These are phyloP conservation scores for Hydrozoanthus gracilis DNA, from an alignment of 92 coral and sea anemone species.

Conservation along the genomic window DNA sequence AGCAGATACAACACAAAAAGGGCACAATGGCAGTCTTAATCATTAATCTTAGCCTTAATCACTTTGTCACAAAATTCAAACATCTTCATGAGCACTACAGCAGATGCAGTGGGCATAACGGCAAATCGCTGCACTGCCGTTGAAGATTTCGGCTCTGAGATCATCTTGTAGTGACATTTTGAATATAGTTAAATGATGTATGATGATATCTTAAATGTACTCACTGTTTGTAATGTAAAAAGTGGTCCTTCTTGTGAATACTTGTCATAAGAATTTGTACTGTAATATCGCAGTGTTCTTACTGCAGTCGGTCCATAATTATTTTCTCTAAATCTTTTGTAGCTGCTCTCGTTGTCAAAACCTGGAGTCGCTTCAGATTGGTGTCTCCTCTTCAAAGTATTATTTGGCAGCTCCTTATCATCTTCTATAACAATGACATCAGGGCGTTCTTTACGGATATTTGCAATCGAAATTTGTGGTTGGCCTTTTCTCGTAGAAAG, in stretches of 20 bases:
- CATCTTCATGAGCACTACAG: neutral
- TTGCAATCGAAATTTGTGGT: neutral
- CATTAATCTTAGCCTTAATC: too few relatives aligned
- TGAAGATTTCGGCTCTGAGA: neutral
- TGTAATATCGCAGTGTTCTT: conserved; percentile 26
- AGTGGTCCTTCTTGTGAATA: conserved; percentile 45
- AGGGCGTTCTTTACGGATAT: neutral
- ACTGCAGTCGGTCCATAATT: conserved; percentile 6
- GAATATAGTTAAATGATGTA: neutral
- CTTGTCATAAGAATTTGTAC: conserved; percentile 34
- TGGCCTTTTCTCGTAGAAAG: conserved; percentile 8
- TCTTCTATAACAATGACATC: neutral
- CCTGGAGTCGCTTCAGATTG: conserved; percentile 65
- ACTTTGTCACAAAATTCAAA: too few relatives aligned
- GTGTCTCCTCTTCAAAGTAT: conserved; percentile 60
- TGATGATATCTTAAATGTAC: conserved; percentile 4
- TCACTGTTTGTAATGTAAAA: conserved; percentile 74
- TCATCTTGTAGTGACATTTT: neutral
- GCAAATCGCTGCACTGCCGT: neutral
- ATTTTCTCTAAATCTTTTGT: conserved; percentile 30
- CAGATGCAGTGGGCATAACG: neutral
- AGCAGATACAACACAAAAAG: too few relatives aligned
- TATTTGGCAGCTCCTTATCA: conserved; percentile 19
- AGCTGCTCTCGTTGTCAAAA: conserved; percentile 37
- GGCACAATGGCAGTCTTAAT: too few relatives aligned